phyloP scores from a whole-genome alignment of 2,113 vertebrate species.

The Lepisosteus oculatus region DNA sequence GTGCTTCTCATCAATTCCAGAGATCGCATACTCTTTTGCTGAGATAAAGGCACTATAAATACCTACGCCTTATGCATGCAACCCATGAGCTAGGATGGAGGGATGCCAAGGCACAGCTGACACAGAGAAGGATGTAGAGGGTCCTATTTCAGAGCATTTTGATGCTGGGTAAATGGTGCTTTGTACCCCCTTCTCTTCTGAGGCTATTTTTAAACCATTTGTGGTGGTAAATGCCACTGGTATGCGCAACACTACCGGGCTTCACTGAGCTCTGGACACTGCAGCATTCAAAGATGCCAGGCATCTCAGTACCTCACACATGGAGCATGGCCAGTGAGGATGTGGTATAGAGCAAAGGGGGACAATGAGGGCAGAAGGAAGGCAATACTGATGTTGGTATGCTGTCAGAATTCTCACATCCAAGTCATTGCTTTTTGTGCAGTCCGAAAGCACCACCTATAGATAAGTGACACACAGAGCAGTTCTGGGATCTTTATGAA shows the following conservation, averaged over 20 bases:
- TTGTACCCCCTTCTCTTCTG: slow-evolving; percentile 15
- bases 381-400: slow-evolving; percentile 1
- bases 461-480: not conserved
- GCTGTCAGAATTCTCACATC: slow-evolving; percentile 14
- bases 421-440: not conserved
- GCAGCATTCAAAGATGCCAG: slow-evolving; percentile 22
- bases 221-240: slow-evolving; percentile 28
- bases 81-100: slow-evolving; percentile 6
- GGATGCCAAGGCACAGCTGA: slow-evolving; percentile 5
- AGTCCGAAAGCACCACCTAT: not conserved
- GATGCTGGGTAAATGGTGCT: slow-evolving; percentile 20
- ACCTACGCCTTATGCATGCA: slow-evolving; percentile 3
- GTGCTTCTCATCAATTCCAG: not conserved
- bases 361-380: slow-evolving; percentile 9
- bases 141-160: slow-evolving; percentile 35
- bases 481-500: not conserved
- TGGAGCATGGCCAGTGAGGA: not conserved
- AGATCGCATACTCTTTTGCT: not conserved
- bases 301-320: slow-evolving; percentile 17
- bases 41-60: not conserved
- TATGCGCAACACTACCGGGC: slow-evolving; percentile 33
- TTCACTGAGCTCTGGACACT: not conserved
- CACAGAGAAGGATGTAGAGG: slow-evolving; percentile 19
- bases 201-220: slow-evolving; percentile 39
- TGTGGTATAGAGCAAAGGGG: slow-evolving; percentile 15